Evolutionary conservation across 2,113 vertebrate genomes (phyloP).

Genomic region (Nanorana parkeri): DNA sequence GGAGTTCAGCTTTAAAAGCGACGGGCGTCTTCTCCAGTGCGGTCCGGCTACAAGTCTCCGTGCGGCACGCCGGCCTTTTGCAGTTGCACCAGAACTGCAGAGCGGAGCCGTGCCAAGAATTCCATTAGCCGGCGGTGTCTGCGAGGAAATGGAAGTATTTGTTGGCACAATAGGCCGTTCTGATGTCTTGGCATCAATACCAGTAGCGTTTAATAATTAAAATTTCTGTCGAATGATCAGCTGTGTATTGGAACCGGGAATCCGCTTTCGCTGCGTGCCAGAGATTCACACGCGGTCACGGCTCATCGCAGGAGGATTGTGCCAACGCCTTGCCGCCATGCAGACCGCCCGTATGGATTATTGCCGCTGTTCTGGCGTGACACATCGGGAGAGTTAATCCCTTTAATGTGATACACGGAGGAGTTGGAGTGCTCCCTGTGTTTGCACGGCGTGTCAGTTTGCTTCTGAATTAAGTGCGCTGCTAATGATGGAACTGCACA

Average conservation of each 20-base stretch:
- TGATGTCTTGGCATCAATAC: conserved; percentile 5
- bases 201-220: conserved; percentile 3
- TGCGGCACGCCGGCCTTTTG: no score
- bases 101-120: no score
- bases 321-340: no score
- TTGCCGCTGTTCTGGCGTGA: background rate
- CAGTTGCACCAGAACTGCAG: no score
- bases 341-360: background rate
- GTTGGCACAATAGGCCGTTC: background rate
- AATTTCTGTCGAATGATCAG: conserved; percentile 3
- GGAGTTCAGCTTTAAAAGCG: no score
- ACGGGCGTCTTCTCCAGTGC: no score
- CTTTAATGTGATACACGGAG: background rate
- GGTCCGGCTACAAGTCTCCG: no score
- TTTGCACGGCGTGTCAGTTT: no score
- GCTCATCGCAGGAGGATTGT: background rate
- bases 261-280: conserved; percentile 13
- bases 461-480: no score
- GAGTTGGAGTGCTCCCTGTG: no score
- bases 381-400: background rate
- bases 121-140: background rate
- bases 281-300: background rate
- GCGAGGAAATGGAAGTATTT: conserved; percentile 5
- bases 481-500: no score
- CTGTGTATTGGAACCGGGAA: background rate